Evolutionary conservation across 1,140 invertebrate genomes (phyloP).

Genomic region (Drosophila athabasca): DNA sequence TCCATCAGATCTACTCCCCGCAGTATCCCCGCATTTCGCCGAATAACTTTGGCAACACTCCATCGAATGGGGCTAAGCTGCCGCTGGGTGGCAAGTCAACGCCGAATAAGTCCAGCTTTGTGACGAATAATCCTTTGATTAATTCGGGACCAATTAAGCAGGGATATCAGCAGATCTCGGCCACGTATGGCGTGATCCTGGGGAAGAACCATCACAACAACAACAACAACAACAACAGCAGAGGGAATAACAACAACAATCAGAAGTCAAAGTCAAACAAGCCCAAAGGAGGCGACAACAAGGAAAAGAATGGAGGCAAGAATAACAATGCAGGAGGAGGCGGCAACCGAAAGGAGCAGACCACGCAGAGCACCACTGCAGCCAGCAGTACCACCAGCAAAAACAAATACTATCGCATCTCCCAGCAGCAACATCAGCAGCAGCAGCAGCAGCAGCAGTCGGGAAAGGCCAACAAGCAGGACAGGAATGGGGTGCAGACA

Average conservation of each 20-base stretch:
- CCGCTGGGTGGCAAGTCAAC: conserved; percentile 55
- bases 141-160: conserved; percentile 51
- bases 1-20: conserved; percentile 79
- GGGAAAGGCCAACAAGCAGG: conserved; percentile 55
- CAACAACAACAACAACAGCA: conserved; percentile 40
- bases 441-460: conserved; percentile 54
- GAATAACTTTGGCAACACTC: conserved; percentile 67
- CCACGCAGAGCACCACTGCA: conserved; percentile 24
- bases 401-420: conserved; percentile 74
- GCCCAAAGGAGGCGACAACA: conserved; percentile 40
- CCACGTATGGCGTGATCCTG: conserved; percentile 73
- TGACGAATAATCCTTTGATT: conserved; percentile 67
- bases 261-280: conserved; percentile 54
- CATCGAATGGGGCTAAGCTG: conserved; percentile 58
- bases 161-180: conserved; percentile 77
- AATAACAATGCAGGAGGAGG: conserved; percentile 40
- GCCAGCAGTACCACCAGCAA: conserved; percentile 44
- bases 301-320: conserved; percentile 34
- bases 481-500: conserved; percentile 59
- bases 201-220: conserved; percentile 52
- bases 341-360: conserved; percentile 42
- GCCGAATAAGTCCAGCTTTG: conserved; percentile 64
- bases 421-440: conserved; percentile 57
- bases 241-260: conserved; percentile 23
- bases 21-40: conserved; percentile 78